phyloP scores from a whole-genome alignment of 2,888 invertebrate genomes.

The Nowickia ferox region DNA sequence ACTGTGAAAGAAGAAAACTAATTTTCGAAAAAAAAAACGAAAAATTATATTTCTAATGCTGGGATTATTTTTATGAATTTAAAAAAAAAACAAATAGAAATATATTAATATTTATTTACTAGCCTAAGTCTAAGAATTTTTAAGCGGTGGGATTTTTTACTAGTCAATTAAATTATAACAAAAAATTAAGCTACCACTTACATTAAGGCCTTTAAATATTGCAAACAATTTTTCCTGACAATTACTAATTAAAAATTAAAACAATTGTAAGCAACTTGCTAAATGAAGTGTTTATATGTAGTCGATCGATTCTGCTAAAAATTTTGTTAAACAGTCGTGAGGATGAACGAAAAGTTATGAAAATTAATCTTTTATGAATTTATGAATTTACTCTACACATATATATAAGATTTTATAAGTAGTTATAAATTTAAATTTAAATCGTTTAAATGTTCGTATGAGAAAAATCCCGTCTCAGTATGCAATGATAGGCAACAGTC shows the following conservation, averaged over 20 bases:
- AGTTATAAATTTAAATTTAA: too few species aligned
- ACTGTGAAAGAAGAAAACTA: too few species aligned
- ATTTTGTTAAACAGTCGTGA: background rate
- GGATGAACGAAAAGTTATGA: background rate
- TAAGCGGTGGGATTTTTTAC: conserved; percentile 45
- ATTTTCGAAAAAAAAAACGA: too few species aligned
- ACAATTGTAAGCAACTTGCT: conserved; percentile 14
- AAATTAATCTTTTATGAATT: background rate
- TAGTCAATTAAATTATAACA: conserved; percentile 28
- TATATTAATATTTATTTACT: background rate
- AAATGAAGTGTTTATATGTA: background rate
- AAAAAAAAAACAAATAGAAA: background rate
- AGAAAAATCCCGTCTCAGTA: too few species aligned
- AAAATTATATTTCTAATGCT: too few species aligned
- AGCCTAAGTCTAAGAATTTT: background rate
- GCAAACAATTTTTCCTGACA: conserved; percentile 51
- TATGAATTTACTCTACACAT: too few species aligned
- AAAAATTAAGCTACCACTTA: conserved; percentile 45
- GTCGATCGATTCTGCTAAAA: background rate
- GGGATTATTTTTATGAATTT: too few species aligned
- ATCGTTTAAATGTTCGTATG: too few species aligned
- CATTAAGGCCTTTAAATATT: conserved; percentile 66
- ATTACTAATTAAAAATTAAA: conserved; percentile 30
- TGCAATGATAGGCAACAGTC: too few species aligned
- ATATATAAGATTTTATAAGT: too few species aligned